Base-by-base conservation (phyloP, 35 echinoderm and acorn worm genomes). In the Stichopus chloronotus region DNA sequence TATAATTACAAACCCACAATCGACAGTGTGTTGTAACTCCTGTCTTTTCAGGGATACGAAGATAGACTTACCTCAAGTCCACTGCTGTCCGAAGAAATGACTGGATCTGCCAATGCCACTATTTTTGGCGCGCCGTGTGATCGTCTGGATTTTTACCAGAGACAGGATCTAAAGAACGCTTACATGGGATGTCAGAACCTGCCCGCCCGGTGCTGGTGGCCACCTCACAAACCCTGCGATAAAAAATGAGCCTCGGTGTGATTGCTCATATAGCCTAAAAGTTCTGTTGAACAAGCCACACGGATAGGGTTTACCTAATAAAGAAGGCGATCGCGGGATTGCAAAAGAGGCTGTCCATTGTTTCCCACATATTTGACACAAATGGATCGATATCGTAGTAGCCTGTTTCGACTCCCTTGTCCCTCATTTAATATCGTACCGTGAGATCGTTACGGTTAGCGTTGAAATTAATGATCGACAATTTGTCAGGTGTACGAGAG, bases 141-240 rank as follows among this genome's bases (percentile, higher is more conserved):
- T 57, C 74, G 72, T 8, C 79, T 97, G 74, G 87, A 91, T 22
- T 95, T 95, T 53, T 91, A 93, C 63, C 93, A 95, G 5, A 65
- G 53, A 57, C 88, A 92, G 17, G 96, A 98, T 78, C 61, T 96
- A 22, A 95, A 82, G 78, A 83, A 79, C 19, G 93, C 90, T 16
- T 98, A 96, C 72, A 98, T 98, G 96, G 96, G 96, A 11, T 98
- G 96, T 65, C 96, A 96, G 60, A 98, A 98, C 90, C 92, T 96
- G 7, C 96, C 96, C 5, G 90, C 90, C 8, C 57, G 55, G 55
- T 13, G 19, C 10, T 91, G 90, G 87, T 89, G 59, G 90, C 55
- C 21, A 8, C 22, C 59, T 20, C 23, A 72, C 16, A 89, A 89
- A 61, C 87, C 59, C 5, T 30, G 87, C 17, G 87, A 25, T 65